phyloP scores from a whole-genome alignment of 2,797 vertebrate genomes.

The Ibycter americanus region DNA sequence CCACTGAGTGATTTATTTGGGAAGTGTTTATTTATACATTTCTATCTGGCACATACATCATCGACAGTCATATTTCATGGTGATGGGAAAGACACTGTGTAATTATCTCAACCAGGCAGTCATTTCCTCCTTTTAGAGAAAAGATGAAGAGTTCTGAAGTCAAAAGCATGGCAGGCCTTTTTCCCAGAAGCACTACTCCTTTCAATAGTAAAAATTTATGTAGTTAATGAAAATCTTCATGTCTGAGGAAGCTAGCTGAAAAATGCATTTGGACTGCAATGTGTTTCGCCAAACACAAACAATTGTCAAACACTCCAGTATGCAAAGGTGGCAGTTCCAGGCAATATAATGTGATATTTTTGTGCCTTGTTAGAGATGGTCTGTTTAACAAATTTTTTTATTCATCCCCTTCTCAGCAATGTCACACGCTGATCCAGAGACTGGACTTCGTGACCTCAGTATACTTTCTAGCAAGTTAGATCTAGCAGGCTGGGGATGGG shows the following conservation, averaged over 20 bases:
- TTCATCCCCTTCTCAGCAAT: not conserved
- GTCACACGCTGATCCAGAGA: not conserved
- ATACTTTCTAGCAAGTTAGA: not conserved
- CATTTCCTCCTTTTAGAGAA: not conserved
- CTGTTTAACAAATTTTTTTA: not conserved
- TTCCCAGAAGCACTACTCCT: not conserved
- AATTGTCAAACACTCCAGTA: not conserved
- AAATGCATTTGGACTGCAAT: not conserved
- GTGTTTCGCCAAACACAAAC: not conserved
- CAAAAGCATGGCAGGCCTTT: not conserved
- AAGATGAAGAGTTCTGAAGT: not conserved
- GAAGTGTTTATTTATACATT: constrained; percentile 26
- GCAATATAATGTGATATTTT: not conserved
- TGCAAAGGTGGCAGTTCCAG: not conserved
- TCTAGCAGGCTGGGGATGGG: not conserved
- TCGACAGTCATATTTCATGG: not conserved
- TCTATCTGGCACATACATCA: not conserved
- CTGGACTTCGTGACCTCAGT: not conserved
- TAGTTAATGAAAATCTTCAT: not conserved
- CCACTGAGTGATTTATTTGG: not conserved
- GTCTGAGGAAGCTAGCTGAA: not conserved
- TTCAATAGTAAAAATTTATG: not conserved
- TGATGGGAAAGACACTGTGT: not conserved
- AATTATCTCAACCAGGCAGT: constrained; percentile 11
- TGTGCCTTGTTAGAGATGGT: not conserved